A percentile compares a stretch with the other conserved stretches of the same genome.
phyloP scores from a whole-genome alignment of 2,888 invertebrate genomes.

The Amphipyra tragopoginis region DNA sequence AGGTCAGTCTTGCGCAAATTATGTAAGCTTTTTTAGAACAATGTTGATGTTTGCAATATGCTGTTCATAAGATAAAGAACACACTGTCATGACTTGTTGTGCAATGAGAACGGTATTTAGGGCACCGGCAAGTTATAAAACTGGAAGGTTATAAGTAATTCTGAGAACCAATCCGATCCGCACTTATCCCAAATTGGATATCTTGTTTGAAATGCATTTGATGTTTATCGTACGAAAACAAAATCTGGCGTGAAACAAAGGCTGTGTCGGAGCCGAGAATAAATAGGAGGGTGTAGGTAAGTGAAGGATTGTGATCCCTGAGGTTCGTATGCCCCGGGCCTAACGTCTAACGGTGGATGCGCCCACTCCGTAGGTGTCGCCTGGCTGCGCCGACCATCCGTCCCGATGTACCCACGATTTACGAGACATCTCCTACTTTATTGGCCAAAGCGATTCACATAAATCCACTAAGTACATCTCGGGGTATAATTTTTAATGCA shows the following conservation, averaged over 20 bases:
- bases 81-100: slow-evolving; percentile 16
- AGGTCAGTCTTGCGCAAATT: slow-evolving; percentile 20
- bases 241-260: slow-evolving; percentile 57
- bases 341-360: slow-evolving; percentile 80
- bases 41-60: slow-evolving; percentile 7
- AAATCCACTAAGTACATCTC: slow-evolving; percentile 80
- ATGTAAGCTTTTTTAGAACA: slow-evolving; percentile 33
- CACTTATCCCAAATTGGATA: slow-evolving; percentile 53
- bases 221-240: slow-evolving; percentile 48
- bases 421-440: slow-evolving; percentile 87
- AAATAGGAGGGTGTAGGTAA: slow-evolving; percentile 59
- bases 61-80: slow-evolving; percentile 16
- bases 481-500: slow-evolving; percentile 76
- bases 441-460: slow-evolving; percentile 85
- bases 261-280: slow-evolving; percentile 38
- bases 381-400: slow-evolving; percentile 72
- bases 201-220: slow-evolving; percentile 48
- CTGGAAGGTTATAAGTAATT: slow-evolving; percentile 46
- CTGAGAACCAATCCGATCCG: slow-evolving; percentile 42
- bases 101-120: slow-evolving; percentile 43
- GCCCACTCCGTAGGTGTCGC: slow-evolving; percentile 87
- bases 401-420: slow-evolving; percentile 81
- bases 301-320: slow-evolving; percentile 61
- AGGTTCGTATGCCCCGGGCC: slow-evolving; percentile 62
- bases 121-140: slow-evolving; percentile 45